Evolutionary conservation across 2,797 vertebrate species (phyloP).

Genomic region (Gobionotothen gibberifrons): DNA sequence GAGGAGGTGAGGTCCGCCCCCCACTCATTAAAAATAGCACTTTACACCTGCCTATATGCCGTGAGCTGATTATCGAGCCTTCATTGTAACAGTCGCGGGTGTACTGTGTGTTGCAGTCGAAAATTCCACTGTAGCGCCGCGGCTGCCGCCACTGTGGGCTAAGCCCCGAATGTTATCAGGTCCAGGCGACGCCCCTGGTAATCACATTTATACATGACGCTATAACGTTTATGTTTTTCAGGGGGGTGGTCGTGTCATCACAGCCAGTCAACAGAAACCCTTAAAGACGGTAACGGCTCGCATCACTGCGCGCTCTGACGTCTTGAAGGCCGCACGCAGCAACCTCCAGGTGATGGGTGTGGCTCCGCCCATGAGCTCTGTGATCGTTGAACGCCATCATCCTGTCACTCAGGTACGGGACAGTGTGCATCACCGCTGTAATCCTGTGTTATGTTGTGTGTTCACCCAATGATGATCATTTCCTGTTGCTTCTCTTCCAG

Average conservation of each 20-base stretch:
- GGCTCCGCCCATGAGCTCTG: conserved; percentile 91
- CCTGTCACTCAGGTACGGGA: conserved; percentile 90
- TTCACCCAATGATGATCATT: not conserved
- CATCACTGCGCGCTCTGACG: conserved; percentile 86
- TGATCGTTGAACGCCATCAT: conserved; percentile 94
- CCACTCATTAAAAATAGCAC: too few relatives aligned
- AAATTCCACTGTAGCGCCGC: too few relatives aligned
- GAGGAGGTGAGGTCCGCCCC: too few relatives aligned
- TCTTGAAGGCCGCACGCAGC: conserved; percentile 78
- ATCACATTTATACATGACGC: not conserved
- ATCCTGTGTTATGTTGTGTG: not conserved
- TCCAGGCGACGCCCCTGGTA: too few relatives aligned
- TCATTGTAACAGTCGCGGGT: too few relatives aligned
- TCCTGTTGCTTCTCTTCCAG: conserved; percentile 74
- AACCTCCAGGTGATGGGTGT: conserved; percentile 89
- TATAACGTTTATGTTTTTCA: conserved; percentile 61
- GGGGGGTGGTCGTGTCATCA: conserved; percentile 86
- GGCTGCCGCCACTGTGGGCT: too few relatives aligned
- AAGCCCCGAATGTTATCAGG: too few relatives aligned
- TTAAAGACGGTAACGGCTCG: conserved; percentile 92
- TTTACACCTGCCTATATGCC: too few relatives aligned
- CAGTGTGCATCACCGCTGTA: not conserved
- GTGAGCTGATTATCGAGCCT: too few relatives aligned
- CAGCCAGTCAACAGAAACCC: conserved; percentile 91
- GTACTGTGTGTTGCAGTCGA: too few relatives aligned